Base-by-base conservation (phyloP, 2,888 invertebrate genomes). In the Apamea epomidion region DNA sequence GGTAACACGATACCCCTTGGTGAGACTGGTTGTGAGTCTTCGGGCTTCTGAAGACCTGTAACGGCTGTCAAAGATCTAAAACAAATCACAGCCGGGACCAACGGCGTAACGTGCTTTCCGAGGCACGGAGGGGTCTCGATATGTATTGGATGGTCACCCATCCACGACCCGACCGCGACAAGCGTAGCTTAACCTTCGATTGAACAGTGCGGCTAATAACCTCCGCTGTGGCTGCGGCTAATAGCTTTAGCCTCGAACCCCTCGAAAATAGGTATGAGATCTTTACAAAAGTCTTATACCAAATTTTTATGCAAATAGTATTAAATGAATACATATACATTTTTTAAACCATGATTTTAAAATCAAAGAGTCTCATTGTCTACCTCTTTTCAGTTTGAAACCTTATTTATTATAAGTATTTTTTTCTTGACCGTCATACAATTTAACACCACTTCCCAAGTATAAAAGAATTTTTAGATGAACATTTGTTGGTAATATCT, bases 341-440 rank as follows among this genome's bases (percentile, higher is more conserved):
- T n/a, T n/a, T 69, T 6, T 7, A 37, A 42, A 60, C n/a, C 10
- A 58, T 29, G 18, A 45, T 58, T 60, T 48, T 8, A 8, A 74
- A 58, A 75, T 32, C 18, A n/a, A 76, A 2, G 45, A 76, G 14
- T 76, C 74, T 62, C 76, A 74, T 10, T 74, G 2, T 48, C 58
- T 74, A 76, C 45, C 58, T 58, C 74, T 25, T 42, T 73, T 74
- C 18, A 74, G 29, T 32, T 45, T 8, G 5, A 21, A 14, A 51
- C 14, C 21, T 42, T 29, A 58, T 54, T 51, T n/a, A n/a, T n/a
- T 45, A 5, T 18, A 10, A n/a, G 10, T 68, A 12, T 18, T 29
- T 69, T 42, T 37, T n/a, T 18, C 10, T 7, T 12, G 0, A 18
- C 0, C 69, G 29, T 45, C 45, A 45, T 45, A n/a, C 21, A 69